Evolutionary conservation across 2,888 invertebrate genomes (phyloP), one percentile per base, ranked within the genome.

Genomic region (Melieria omissa): DNA sequence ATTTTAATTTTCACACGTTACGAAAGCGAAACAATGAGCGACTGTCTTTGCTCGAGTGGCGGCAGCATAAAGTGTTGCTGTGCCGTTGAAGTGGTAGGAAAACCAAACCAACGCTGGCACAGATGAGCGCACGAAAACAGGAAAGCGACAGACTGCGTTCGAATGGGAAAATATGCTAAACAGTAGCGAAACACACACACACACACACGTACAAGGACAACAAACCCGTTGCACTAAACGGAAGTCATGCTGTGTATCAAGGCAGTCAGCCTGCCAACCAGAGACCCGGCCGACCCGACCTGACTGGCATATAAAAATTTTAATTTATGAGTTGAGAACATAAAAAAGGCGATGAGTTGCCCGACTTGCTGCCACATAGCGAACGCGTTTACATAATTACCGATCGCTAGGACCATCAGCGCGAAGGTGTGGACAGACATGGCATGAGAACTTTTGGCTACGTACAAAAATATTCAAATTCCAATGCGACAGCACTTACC

Each of bases 181-280:
- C 16, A 41, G 14, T 5, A 14, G 62, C 44, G 9, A 44, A 29
- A n/a, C 49, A 46, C 14, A 65, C 7, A 41, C 61, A 61, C 16
- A 68, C 9, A 61, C 8, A 54, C 61, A 47, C 14, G n/a, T 8
- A 65, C 16, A 42, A 57, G 69, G 41, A 47, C n/a, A 60, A 45
- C 10, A 14, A 74, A 74, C 74, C 66, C 62, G 74, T 74, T 71
- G 54, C 60, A 61, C 46, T 71, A 54, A 74, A 65, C 74, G 74
- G 74, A 72, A 72, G 67, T 74, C 74, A 74, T 65, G 74, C 72
- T 72, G 72, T 54, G 69, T 41, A 69, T 62, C 55, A 69, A 60
- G 60, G 8, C 29, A 67, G 49, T 14, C 52, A 67, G 44, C 49
- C 61, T 44, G 29, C 60, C 44, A 61, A 67, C 67, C 60, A 58